A percentile compares a stretch with the other conserved stretches of the same genome.
These are phyloP conservation scores for Clusia tigrina DNA, from an alignment of 2,888 invertebrate species.

Conservation along the genomic window DNA sequence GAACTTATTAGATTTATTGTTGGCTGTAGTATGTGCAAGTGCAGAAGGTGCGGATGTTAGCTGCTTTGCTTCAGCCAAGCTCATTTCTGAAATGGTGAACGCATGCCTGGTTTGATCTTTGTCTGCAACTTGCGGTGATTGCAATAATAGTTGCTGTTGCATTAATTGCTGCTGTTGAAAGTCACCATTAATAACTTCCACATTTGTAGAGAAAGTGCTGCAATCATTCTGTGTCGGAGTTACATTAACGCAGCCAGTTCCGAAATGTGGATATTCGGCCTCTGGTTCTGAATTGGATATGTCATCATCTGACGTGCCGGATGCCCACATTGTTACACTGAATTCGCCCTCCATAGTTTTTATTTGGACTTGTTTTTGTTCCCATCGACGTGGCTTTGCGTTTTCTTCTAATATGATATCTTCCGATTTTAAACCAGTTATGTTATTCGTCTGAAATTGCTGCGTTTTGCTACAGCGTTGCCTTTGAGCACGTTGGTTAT, in stretches of 20 bases:
- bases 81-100: conserved; percentile 64
- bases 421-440: conserved; percentile 31
- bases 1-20: conserved; percentile 74
- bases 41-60: conserved; percentile 84
- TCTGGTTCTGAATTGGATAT: conserved; percentile 86
- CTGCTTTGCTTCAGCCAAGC: conserved; percentile 92
- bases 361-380: conserved; percentile 97
- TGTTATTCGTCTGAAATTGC: conserved; percentile 30
- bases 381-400: conserved; percentile 83
- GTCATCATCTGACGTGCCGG: conserved; percentile 85
- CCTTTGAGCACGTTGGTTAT: conserved; percentile 8
- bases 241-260: background rate
- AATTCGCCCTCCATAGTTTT: conserved; percentile 98
- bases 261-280: conserved; percentile 71
- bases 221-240: background rate
- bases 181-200: background rate
- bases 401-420: conserved; percentile 39
- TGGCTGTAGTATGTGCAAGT: conserved; percentile 48
- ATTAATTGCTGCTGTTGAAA: conserved; percentile 38
- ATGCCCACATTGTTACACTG: conserved; percentile 98
- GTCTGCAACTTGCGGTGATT: conserved; percentile 41
- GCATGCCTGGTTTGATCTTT: conserved; percentile 28
- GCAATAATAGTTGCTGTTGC: conserved; percentile 36
- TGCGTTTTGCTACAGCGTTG: conserved; percentile 16
- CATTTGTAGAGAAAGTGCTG: background rate